Percentiles rank a stretch among this genome's conserved stretches.
Conservation (phyloP, 1,140 invertebrate species). For the Scaptomyza pallida region DNA sequence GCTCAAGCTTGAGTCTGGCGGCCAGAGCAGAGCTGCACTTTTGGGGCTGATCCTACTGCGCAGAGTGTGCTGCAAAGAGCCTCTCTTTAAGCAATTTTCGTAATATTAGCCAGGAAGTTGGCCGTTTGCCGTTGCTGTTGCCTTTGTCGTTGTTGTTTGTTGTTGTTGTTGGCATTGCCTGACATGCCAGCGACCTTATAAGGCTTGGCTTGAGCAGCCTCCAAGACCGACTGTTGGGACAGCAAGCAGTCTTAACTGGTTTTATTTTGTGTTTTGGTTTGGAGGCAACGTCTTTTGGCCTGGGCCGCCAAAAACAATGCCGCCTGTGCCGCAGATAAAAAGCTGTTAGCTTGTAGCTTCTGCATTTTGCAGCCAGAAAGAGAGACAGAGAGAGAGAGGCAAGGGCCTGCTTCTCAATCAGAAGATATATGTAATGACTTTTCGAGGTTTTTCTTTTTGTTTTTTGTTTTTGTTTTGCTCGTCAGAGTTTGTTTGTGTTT, state of each 20-base stretch:
- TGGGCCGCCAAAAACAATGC: constrained; percentile 61
- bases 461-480: constrained; percentile 80
- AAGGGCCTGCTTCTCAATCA: constrained; percentile 32
- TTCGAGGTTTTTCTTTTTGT: constrained; percentile 80
- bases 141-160: constrained; percentile 4
- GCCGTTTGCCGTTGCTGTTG: constrained; percentile 18
- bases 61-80: constrained; percentile 5
- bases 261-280: constrained; percentile 33
- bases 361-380: constrained; percentile 66
- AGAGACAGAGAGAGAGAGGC: background rate
- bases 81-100: constrained; percentile 76
- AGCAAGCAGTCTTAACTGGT: constrained; percentile 48
- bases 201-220: constrained; percentile 41
- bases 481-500: constrained; percentile 51
- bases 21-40: constrained; percentile 38
- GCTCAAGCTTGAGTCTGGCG: constrained; percentile 35
- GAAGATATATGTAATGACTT: constrained; percentile 81
- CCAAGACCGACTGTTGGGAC: constrained; percentile 27
- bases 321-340: constrained; percentile 80
- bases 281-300: constrained; percentile 41
- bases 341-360: constrained; percentile 83
- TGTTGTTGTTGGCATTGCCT: constrained; percentile 29
- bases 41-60: constrained; percentile 61
- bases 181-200: constrained; percentile 78
- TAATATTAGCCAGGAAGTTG: constrained; percentile 82